Base-by-base conservation (phyloP, 2,797 vertebrate species). In the Hippoglossus hippoglossus region DNA sequence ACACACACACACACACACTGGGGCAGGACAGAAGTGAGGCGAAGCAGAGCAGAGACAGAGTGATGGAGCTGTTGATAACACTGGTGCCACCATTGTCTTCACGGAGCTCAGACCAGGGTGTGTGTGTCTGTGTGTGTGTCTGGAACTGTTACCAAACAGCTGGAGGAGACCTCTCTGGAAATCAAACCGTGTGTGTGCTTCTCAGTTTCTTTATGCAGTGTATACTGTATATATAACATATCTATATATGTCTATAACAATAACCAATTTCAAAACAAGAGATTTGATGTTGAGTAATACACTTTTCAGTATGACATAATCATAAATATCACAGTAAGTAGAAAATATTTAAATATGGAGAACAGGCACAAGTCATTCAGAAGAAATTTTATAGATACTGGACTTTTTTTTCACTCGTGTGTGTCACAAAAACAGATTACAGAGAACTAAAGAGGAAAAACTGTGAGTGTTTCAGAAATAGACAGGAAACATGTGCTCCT, bases 71-170 rank as follows among this genome's bases (percentile, higher is more conserved):
- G 71, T 36, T 67, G 92, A 94, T 94, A 93, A 92, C 85, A 66
- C 75, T 55, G 83, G 91, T 92, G 92, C 83, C 80, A 7, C 71
- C 69, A 92, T 93, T 94, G 92, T 94, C 81, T 89, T 66, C 52
- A 25, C 46, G 65, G 70, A 71, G 75, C 72, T 69, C 72, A 75
- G 80, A 73, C 62, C 46, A 50, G 72, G 70, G 77, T 70, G 81
- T 63, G 34, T 54, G 22, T 25, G 58, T 75, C 63, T 52, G 18
- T 22, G 56, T 71, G 61, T 79, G 62, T 83, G 77, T 80, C 44
- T 82, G 64, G 15, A 46, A 49, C 66, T 85, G 83, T 90, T 79
- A 83, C 66, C 74, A 79, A 82, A 83, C 79, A 81, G 59, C 77
- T 80, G 50, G 74, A 79, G 68, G 64, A 31, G 28, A 31, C 28